A percentile compares a stretch with the other conserved stretches of the same genome.
Evolutionary conservation across 1,140 invertebrate species (phyloP).

Genomic region (Belonocnema kinseyi): DNA sequence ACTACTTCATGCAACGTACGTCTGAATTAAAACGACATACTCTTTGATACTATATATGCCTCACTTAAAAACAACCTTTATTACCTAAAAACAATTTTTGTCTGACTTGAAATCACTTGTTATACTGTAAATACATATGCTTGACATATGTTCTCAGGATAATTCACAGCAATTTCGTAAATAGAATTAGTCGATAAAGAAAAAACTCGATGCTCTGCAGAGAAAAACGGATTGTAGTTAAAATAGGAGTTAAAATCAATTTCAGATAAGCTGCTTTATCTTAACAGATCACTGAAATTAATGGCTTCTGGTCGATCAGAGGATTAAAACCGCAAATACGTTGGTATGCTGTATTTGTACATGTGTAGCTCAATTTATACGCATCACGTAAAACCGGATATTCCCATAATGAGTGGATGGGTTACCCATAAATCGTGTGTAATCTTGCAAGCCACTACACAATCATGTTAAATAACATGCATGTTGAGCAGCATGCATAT

Average conservation of each 20-base stretch:
- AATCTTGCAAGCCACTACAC: slow-evolving; percentile 23
- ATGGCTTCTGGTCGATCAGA: slow-evolving; percentile 6
- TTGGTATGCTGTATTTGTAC: background rate
- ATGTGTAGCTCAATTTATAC: slow-evolving; percentile 17
- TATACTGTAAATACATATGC: too few relatives aligned
- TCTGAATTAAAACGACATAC: too few relatives aligned
- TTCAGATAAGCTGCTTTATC: background rate
- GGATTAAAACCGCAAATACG: slow-evolving; percentile 13
- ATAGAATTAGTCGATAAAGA: too few relatives aligned
- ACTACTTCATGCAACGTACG: too few relatives aligned
- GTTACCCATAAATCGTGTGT: slow-evolving; percentile 25
- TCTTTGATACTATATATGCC: too few relatives aligned
- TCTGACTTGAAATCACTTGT: too few relatives aligned
- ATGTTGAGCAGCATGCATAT: background rate
- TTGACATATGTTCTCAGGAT: too few relatives aligned
- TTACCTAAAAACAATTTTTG: too few relatives aligned
- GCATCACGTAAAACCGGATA: slow-evolving; percentile 21
- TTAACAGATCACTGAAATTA: slow-evolving; percentile 21
- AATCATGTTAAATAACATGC: background rate
- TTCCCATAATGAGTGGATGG: slow-evolving; percentile 29
- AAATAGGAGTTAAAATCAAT: background rate
- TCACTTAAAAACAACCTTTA: too few relatives aligned
- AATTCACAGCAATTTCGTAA: too few relatives aligned
- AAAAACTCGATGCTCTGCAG: too few relatives aligned
- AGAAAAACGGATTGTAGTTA: too few relatives aligned